Evolutionary conservation across 2,888 invertebrate species (phyloP).

Genomic region (Drosophila siamana): DNA sequence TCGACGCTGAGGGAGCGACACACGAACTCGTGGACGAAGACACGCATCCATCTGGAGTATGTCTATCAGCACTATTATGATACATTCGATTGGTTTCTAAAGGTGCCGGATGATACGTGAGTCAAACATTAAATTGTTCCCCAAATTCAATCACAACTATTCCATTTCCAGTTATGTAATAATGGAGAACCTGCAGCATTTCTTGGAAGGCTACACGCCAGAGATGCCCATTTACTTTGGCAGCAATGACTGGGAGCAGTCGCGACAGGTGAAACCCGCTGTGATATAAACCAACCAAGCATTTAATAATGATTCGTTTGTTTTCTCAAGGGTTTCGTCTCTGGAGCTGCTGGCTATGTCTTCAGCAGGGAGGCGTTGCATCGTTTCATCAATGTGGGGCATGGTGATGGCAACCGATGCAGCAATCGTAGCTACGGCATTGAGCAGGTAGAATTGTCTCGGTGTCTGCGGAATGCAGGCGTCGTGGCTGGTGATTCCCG

Average conservation of each 20-base stretch:
- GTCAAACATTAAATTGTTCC: no score
- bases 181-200: constrained; percentile 96
- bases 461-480: constrained; percentile 92
- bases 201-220: constrained; percentile 91
- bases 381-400: constrained; percentile 90
- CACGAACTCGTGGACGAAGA: constrained; percentile 97
- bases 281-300: not conserved
- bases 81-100: constrained; percentile 97
- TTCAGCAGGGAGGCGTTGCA: constrained; percentile 92
- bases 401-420: constrained; percentile 88
- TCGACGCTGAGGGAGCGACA: constrained; percentile 94
- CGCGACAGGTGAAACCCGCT: constrained; percentile 72
- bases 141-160: no score
- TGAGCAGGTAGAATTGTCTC: constrained; percentile 86
- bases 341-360: constrained; percentile 96
- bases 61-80: constrained; percentile 92
- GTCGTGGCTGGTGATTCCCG: constrained; percentile 95
- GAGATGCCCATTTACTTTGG: constrained; percentile 94
- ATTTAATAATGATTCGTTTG: not conserved
- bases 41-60: constrained; percentile 95
- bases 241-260: constrained; percentile 89
- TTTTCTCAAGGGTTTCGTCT: constrained; percentile 91
- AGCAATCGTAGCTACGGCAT: constrained; percentile 86
- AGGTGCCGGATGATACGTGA: constrained; percentile 99
- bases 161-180: constrained; percentile 94